Conservation (phyloP, 2,113 vertebrate species). For the Hylia prasina region DNA sequence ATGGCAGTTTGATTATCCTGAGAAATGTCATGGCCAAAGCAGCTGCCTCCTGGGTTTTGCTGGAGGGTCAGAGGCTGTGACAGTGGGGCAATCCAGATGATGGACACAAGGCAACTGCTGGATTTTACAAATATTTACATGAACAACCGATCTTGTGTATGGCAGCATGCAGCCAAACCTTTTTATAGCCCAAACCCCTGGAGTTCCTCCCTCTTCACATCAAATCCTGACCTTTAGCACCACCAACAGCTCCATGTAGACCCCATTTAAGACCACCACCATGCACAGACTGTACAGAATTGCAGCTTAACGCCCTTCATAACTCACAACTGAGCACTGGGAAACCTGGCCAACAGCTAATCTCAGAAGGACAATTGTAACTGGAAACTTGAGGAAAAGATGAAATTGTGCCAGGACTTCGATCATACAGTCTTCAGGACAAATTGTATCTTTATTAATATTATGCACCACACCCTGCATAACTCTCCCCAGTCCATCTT, state of each 20-base stretch:
- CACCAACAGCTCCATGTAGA: accelerated
- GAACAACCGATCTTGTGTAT: not conserved
- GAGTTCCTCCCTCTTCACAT: not conserved
- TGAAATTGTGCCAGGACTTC: not conserved
- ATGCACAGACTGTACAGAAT: not conserved
- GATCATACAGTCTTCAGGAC: not conserved
- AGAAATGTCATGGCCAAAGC: slow-evolving; percentile 23
- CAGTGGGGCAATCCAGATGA: not conserved
- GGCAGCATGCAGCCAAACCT: not conserved
- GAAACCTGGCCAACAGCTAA: not conserved
- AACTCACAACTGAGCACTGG: not conserved
- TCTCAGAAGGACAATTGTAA: not conserved
- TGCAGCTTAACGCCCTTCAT: accelerated
- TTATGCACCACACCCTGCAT: slow-evolving; percentile 6
- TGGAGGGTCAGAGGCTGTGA: not conserved
- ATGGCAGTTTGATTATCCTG: not conserved
- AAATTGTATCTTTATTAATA: slow-evolving; percentile 9
- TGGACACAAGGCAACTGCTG: not conserved
- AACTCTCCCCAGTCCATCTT: not conserved
- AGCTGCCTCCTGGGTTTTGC: slow-evolving; percentile 2
- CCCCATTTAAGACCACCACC: not conserved
- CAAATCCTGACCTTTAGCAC: not conserved
- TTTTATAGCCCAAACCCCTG: slow-evolving; percentile 23
- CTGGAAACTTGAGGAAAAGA: not conserved
- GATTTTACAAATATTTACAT: slow-evolving; percentile 13